A percentile compares a stretch with the other conserved stretches of the same genome.
Evolutionary conservation across 2,113 vertebrate species (phyloP).

Genomic region (Scopus umbretta): DNA sequence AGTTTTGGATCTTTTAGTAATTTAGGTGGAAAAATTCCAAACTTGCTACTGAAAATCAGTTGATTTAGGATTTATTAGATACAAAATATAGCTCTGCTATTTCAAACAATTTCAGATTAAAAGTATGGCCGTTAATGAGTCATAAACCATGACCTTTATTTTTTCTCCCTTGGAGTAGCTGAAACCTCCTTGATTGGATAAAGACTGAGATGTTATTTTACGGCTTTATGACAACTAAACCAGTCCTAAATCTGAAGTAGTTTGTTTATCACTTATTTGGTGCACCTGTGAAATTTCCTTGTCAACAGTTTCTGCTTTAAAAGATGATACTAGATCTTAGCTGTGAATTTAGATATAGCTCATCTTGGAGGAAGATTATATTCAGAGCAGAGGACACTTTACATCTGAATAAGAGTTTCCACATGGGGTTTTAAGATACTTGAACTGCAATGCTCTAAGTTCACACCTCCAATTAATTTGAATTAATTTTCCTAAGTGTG

Average conservation of each 20-base stretch:
- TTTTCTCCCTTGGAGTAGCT: neutral
- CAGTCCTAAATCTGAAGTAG: conserved; percentile 61
- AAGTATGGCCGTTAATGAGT: neutral
- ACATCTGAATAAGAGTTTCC: conserved; percentile 62
- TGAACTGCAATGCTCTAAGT: conserved; percentile 38
- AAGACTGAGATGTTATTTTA: neutral
- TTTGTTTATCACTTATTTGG: conserved; percentile 60
- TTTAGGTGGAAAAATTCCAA: neutral
- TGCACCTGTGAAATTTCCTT: conserved; percentile 64
- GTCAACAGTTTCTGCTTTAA: conserved; percentile 56
- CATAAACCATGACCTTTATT: neutral
- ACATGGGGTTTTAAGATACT: conserved; percentile 56
- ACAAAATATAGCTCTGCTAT: neutral
- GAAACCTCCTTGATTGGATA: conserved; percentile 12
- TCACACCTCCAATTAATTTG: conserved; percentile 66
- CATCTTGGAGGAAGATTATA: conserved; percentile 39
- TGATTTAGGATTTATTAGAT: neutral
- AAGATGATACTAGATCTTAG: conserved; percentile 35
- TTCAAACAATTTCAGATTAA: neutral
- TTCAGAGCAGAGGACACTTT: conserved; percentile 60
- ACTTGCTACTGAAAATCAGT: neutral
- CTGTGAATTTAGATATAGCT: conserved; percentile 59
- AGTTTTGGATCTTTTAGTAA: neutral
- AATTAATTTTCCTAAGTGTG: conserved; percentile 64
- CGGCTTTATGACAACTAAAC: neutral